phyloP scores from a whole-genome alignment of 2,888 invertebrate species.

The Myopa testacea region DNA sequence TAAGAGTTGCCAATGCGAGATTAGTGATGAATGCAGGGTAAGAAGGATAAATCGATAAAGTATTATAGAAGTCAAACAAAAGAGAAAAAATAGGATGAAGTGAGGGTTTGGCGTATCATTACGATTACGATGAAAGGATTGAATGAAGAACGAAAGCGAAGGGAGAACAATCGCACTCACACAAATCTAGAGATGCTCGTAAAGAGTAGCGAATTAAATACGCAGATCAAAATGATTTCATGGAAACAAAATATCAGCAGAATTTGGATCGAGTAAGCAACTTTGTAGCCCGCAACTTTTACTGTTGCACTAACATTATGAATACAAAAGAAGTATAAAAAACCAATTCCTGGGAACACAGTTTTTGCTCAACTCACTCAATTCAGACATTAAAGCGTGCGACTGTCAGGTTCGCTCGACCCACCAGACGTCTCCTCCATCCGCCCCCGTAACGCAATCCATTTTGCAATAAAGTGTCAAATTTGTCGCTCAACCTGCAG shows the following conservation, averaged over 20 bases:
- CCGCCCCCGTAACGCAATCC: neutral
- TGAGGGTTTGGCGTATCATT: no score
- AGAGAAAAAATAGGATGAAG: no score
- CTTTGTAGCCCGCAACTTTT: neutral
- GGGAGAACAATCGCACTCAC: no score
- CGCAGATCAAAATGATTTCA: neutral
- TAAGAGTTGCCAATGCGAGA: no score
- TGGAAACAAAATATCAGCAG: neutral
- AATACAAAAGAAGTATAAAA: neutral
- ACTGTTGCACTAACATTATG: neutral
- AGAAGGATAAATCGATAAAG: no score
- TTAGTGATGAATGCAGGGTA: no score
- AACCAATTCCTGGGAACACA: neutral
- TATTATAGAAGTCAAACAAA: no score
- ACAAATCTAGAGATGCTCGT: no score
- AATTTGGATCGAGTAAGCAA: neutral
- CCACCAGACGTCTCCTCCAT: no score
- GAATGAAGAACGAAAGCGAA: no score
- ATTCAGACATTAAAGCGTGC: neutral
- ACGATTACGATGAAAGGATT: neutral
- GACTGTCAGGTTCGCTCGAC: no score
- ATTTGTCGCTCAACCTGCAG: conserved; percentile 13
- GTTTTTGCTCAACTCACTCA: neutral
- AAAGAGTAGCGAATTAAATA: neutral
- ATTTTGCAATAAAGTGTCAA: conserved; percentile 17